A percentile compares a stretch with the other conserved stretches of the same genome.
These are phyloP conservation scores for Drosophila prostipennis DNA, from an alignment of 2,888 invertebrate species.

Conservation along the genomic window DNA sequence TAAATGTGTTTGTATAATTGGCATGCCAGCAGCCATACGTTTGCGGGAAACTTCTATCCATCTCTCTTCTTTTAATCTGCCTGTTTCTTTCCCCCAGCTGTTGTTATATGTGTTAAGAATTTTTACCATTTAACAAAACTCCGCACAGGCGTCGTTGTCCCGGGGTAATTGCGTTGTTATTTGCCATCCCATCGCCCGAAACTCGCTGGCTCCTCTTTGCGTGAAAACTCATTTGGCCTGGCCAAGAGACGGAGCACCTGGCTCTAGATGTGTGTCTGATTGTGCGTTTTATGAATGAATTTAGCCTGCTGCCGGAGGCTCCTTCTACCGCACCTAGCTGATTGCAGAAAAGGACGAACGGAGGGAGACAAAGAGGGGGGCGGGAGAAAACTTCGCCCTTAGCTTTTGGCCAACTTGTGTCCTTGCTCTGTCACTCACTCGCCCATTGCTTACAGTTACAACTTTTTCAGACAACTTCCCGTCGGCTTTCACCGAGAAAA, in stretches of 20 bases:
- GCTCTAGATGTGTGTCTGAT: slow-evolving; percentile 38
- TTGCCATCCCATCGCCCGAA: slow-evolving; percentile 40
- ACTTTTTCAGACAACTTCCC: slow-evolving; percentile 45
- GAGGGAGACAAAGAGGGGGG: slow-evolving; percentile 62
- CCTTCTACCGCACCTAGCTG: slow-evolving; percentile 13
- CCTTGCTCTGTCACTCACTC: slow-evolving; percentile 40
- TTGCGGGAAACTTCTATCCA: slow-evolving; percentile 33
- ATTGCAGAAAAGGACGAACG: slow-evolving; percentile 24
- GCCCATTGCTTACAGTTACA: slow-evolving; percentile 65
- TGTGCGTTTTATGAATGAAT: slow-evolving; percentile 66
- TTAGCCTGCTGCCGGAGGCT: slow-evolving; percentile 24
- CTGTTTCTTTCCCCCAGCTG: slow-evolving; percentile 1
- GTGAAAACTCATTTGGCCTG: slow-evolving; percentile 61
- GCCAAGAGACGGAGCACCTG: slow-evolving; percentile 27
- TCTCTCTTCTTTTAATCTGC: slow-evolving; percentile 12
- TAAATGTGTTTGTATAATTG: slow-evolving; percentile 56
- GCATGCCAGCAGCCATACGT: slow-evolving; percentile 47
- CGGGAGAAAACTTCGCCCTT: slow-evolving; percentile 68
- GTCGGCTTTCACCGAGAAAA: slow-evolving; percentile 3
- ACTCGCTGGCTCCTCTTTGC: slow-evolving; percentile 1
- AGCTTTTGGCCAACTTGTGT: slow-evolving; percentile 31
- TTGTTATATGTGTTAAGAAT: slow-evolving; percentile 45
- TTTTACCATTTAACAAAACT: slow-evolving; percentile 64
- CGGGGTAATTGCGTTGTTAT: slow-evolving; percentile 68
- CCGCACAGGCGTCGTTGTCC: slow-evolving; percentile 38